Evolutionary conservation across 2,888 invertebrate species (phyloP).

Genomic region (Andrena bucephala): DNA sequence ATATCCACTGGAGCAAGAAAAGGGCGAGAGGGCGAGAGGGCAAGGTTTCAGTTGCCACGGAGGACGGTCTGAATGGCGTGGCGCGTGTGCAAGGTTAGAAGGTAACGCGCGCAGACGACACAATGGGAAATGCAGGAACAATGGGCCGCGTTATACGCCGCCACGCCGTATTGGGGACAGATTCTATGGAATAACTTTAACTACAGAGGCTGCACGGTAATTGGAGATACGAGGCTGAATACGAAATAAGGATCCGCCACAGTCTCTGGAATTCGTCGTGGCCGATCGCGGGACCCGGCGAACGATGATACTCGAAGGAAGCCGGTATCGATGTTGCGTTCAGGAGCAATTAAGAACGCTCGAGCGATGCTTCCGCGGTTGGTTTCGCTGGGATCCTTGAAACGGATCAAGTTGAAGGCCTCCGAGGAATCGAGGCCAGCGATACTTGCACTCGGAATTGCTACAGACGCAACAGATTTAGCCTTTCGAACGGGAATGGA

Average conservation of each 20-base stretch:
- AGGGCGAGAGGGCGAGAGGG: neutral
- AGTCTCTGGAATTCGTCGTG: slow-evolving; percentile 3
- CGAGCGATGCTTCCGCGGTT: neutral
- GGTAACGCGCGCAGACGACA: slow-evolving; percentile 31
- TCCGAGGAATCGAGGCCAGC: too few species aligned
- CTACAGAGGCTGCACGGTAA: slow-evolving; percentile 48
- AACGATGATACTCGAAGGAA: too few species aligned
- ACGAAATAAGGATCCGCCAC: slow-evolving; percentile 33
- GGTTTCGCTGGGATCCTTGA: neutral
- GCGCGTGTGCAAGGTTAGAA: slow-evolving; percentile 26
- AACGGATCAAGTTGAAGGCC: neutral
- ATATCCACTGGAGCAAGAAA: neutral
- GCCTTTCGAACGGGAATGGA: neutral
- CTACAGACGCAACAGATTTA: neutral
- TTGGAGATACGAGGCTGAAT: slow-evolving; percentile 53
- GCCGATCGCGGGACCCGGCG: neutral
- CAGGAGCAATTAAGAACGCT: neutral
- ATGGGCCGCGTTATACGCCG: slow-evolving; percentile 27
- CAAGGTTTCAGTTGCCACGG: neutral
- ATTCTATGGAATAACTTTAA: slow-evolving; percentile 60
- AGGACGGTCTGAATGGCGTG: neutral
- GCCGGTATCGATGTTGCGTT: neutral
- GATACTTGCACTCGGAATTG: neutral
- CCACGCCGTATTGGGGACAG: slow-evolving; percentile 34
- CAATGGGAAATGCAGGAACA: slow-evolving; percentile 41